phyloP scores from a whole-genome alignment of 1,140 invertebrate species.

The Mycetomoellerius zeteki region DNA sequence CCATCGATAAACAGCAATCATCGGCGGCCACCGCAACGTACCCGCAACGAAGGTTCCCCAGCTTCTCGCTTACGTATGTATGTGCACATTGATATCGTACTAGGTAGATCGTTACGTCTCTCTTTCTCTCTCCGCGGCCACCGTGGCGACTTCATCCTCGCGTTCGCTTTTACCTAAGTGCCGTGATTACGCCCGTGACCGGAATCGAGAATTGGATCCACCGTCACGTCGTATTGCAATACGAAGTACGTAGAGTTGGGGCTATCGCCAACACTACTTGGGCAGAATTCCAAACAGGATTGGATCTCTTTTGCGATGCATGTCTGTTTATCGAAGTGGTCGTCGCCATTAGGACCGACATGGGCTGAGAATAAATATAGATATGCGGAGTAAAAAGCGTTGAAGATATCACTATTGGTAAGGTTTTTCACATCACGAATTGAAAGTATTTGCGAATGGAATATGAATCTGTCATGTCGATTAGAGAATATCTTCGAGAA shows the following conservation, averaged over 20 bases:
- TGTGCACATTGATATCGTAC: slow-evolving; percentile 14
- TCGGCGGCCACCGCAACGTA: slow-evolving; percentile 18
- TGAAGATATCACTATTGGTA: neutral
- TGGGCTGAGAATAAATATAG: neutral
- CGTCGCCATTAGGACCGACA: neutral
- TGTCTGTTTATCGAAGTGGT: slow-evolving; percentile 35
- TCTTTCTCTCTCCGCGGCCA: slow-evolving; percentile 11
- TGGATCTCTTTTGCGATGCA: slow-evolving; percentile 37
- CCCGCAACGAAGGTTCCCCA: slow-evolving; percentile 2
- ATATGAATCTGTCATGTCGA: neutral
- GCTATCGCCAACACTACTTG: slow-evolving; percentile 18
- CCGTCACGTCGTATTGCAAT: slow-evolving; percentile 37
- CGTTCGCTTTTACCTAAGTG: slow-evolving; percentile 60
- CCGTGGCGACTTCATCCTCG: slow-evolving; percentile 4
- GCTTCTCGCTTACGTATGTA: neutral
- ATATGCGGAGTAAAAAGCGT: neutral
- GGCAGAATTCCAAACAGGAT: slow-evolving; percentile 49
- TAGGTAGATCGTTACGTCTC: neutral
- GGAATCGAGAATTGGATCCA: slow-evolving; percentile 36
- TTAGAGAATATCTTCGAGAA: neutral
- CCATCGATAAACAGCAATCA: slow-evolving; percentile 54
- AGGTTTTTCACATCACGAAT: neutral
- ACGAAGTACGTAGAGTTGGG: slow-evolving; percentile 20
- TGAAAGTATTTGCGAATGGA: neutral
- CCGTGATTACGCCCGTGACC: slow-evolving; percentile 61